A percentile compares a stretch with the other conserved stretches of the same genome.
Evolutionary conservation across 2,797 vertebrate genomes (phyloP).

Genomic region (Myripristis murdjan): DNA sequence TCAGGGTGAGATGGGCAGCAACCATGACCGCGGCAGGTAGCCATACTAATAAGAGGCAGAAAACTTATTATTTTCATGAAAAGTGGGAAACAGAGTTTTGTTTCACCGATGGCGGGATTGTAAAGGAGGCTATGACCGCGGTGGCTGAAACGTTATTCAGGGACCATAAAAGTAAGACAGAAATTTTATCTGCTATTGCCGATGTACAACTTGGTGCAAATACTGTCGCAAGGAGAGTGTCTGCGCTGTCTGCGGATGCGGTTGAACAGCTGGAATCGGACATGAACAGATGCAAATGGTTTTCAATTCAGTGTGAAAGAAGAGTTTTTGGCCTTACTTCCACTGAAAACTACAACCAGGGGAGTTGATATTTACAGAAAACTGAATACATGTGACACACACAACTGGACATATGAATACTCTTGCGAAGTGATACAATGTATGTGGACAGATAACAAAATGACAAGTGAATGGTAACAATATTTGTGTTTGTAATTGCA

Average conservation of each 20-base stretch:
- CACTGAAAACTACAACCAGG: not conserved
- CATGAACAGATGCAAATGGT: conserved; percentile 3
- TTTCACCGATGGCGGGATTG: not conserved
- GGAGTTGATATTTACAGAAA: not conserved
- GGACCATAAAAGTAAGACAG: conserved; percentile 29
- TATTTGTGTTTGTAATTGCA: too few species aligned
- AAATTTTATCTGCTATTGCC: conserved; percentile 34
- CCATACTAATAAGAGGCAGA: too few species aligned
- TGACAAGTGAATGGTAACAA: too few species aligned
- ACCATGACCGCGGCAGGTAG: too few species aligned
- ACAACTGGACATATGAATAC: too few species aligned
- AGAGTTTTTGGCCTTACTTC: conserved; percentile 5
- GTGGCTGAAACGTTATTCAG: conserved; percentile 31
- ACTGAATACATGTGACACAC: not conserved
- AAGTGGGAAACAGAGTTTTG: not conserved
- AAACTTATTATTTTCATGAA: too few species aligned
- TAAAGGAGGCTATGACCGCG: conserved; percentile 22
- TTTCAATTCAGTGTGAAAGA: conserved; percentile 13
- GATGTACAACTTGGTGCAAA: conserved; percentile 34
- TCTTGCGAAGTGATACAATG: too few species aligned
- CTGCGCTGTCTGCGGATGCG: not conserved
- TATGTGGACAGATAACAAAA: too few species aligned
- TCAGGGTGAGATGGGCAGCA: too few species aligned
- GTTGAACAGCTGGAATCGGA: not conserved
- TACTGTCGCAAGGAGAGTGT: conserved; percentile 12